These are phyloP conservation scores for Isoperla grammatica DNA, from an alignment of 2,888 invertebrate species.

Conservation along the genomic window DNA sequence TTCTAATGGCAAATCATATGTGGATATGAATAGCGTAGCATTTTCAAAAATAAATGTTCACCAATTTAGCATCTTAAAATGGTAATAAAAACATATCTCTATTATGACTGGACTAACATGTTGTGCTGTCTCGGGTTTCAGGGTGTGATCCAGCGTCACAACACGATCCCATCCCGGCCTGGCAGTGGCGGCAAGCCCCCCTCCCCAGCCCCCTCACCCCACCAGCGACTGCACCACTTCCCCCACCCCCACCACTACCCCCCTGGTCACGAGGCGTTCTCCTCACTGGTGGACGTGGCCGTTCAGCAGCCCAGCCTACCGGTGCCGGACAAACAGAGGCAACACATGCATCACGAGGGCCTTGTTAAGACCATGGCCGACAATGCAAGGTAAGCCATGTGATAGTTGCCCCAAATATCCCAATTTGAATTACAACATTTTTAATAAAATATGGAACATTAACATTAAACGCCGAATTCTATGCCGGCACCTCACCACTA, in stretches of 20 bases:
- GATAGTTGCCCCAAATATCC: no score
- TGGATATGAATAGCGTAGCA: no score
- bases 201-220: slow-evolving; percentile 25
- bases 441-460: no score
- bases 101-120: no score
- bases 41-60: no score
- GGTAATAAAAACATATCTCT: no score
- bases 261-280: slow-evolving; percentile 76
- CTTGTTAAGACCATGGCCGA: slow-evolving; percentile 50
- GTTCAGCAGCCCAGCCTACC: slow-evolving; percentile 84
- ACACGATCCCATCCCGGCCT: slow-evolving; percentile 48
- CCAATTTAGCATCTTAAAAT: no score
- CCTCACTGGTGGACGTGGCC: slow-evolving; percentile 85
- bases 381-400: slow-evolving; percentile 21
- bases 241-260: slow-evolving; percentile 42
- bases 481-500: no score
- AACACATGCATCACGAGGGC: slow-evolving; percentile 43
- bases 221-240: slow-evolving; percentile 27
- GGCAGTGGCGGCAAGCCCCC: slow-evolving; percentile 27
- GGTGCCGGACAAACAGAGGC: slow-evolving; percentile 53
- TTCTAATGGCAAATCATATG: no score
- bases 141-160: slow-evolving; percentile 72
- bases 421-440: no score
- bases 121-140: slow-evolving; percentile 44
- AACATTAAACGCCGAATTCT: no score